Base-by-base conservation (phyloP, 2,113 vertebrate genomes). In the Pteropus alecto region DNA sequence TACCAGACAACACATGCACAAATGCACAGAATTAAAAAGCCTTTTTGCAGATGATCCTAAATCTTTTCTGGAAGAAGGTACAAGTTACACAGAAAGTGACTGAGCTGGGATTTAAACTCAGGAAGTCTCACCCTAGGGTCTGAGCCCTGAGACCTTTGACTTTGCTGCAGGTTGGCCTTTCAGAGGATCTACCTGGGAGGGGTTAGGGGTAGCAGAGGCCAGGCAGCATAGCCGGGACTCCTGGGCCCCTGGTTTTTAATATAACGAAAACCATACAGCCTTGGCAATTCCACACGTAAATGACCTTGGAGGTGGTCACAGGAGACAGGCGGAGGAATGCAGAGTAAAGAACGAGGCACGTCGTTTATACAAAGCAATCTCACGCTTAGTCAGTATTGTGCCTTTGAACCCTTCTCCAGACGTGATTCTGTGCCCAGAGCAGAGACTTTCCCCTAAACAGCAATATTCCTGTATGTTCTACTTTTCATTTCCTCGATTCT, bases 401-500 rank as follows among this genome's bases (percentile, higher is more conserved):
- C 90, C 86, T 95, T 19, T 41, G 48, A 67, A 41, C 93, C 70
- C 5, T 85, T 96, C 94, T 97, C 86, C 74, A 90, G 95, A 74
- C 79, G 89, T 71, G 93, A 61, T 65, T 96, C 94, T 92, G 83
- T 96, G 96, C 97, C 97, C 91, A 95, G 89, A 94, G 94, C 96
- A 93, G 67, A 95, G 88, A 61, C 82, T 96, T 96, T 28, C 96
- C 96, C 95, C 97, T 82, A 41, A 95, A 92, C 91, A 93, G 91
- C 94, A 97, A 97, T 97, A 93, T 95, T 94, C 92, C 58, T 87
- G 51, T 93, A 77, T 93, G 83, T 96, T 89, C 91, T 81, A 19
- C 93, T 98, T 97, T 98, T 97, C 94, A 95, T 97, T 98, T 97
- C 92, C 94, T 96, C 35, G 43, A 89, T 76, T 93, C 93, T 95